phyloP scores from a whole-genome alignment of 2,888 invertebrate species.

The Phlogophora meticulosa region DNA sequence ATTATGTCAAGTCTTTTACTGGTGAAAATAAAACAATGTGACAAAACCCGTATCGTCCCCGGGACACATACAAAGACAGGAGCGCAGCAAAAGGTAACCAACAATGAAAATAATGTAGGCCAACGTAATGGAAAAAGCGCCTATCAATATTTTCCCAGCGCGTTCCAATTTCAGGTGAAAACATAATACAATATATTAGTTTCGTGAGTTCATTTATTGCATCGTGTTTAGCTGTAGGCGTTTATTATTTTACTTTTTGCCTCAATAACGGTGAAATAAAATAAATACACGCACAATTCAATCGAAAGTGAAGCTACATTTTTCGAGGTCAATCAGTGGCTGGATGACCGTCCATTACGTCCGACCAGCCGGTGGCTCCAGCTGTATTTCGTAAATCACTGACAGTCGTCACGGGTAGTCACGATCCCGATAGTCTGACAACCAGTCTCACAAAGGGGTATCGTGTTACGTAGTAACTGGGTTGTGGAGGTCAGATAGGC shows the following conservation, averaged over 20 bases:
- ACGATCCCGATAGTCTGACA: too few relatives aligned
- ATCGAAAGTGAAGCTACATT: too few relatives aligned
- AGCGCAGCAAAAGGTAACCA: slow-evolving; percentile 2
- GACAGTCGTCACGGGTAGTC: too few relatives aligned
- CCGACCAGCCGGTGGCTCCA: too few relatives aligned
- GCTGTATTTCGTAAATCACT: too few relatives aligned
- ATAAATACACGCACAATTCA: too few relatives aligned
- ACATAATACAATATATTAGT: slow-evolving; percentile 19
- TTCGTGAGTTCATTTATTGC: slow-evolving; percentile 9
- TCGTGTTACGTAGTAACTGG: too few relatives aligned
- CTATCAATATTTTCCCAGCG: slow-evolving; percentile 32
- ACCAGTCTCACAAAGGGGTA: too few relatives aligned
- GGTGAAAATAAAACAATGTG: neutral
- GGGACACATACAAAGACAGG: neutral
- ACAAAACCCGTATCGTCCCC: neutral
- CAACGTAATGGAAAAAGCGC: slow-evolving; percentile 15
- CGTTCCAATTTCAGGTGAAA: slow-evolving; percentile 10
- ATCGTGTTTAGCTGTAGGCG: slow-evolving; percentile 7
- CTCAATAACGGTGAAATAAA: too few relatives aligned
- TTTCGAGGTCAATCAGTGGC: too few relatives aligned
- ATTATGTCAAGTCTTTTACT: neutral
- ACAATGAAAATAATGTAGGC: slow-evolving; percentile 4
- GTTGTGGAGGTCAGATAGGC: too few relatives aligned
- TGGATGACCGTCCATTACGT: too few relatives aligned
- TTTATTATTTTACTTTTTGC: neutral